Evolutionary conservation across 2,888 invertebrate genomes (phyloP).

Genomic region (Pyrrhosoma nymphula): DNA sequence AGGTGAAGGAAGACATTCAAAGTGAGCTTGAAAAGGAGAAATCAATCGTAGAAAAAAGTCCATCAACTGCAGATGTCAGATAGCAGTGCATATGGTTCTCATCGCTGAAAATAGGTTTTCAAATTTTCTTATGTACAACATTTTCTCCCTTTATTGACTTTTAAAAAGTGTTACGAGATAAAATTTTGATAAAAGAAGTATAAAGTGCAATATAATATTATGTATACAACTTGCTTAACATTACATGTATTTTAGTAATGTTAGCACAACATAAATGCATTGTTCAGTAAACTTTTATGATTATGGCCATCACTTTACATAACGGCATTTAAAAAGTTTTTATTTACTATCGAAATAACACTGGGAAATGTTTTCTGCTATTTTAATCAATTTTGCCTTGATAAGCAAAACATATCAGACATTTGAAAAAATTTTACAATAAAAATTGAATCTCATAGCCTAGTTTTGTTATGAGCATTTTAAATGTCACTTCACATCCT

Average conservation of each 20-base stretch:
- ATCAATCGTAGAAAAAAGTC: not conserved
- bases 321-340: slow-evolving; percentile 37
- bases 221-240: slow-evolving; percentile 29
- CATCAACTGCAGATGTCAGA: slow-evolving; percentile 17
- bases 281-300: slow-evolving; percentile 9
- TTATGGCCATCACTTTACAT: slow-evolving; percentile 46
- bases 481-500: slow-evolving; percentile 56
- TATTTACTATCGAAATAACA: slow-evolving; percentile 51
- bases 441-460: slow-evolving; percentile 54
- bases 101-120: not conserved
- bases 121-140: not conserved
- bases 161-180: not conserved
- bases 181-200: slow-evolving; percentile 38
- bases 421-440: slow-evolving; percentile 60
- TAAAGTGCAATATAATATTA: slow-evolving; percentile 47
- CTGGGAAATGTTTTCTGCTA: slow-evolving; percentile 54
- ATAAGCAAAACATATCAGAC: slow-evolving; percentile 66
- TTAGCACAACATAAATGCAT: slow-evolving; percentile 23
- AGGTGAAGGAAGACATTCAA: slow-evolving; percentile 44
- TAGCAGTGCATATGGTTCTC: not conserved
- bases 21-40: slow-evolving; percentile 43
- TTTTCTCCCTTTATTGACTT: slow-evolving; percentile 28
- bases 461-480: slow-evolving; percentile 57
- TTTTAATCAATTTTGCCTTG: slow-evolving; percentile 54
- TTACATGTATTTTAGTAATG: slow-evolving; percentile 41